Conservation (phyloP, 2,888 invertebrate species). For the Chorisops tibialis region DNA sequence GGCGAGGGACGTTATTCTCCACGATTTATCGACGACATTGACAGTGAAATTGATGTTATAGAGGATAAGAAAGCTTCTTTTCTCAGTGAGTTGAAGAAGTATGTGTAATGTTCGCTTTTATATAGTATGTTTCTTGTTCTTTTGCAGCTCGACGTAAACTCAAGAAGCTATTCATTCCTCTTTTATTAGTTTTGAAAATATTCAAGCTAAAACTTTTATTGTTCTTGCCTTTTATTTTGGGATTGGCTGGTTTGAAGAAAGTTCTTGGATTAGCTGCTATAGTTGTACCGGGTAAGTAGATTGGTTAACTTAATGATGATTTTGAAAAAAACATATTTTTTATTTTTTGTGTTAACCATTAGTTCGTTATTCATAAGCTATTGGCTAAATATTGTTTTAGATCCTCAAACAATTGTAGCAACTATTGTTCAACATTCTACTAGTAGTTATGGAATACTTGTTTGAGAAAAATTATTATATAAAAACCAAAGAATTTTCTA, state of each 20-base stretch:
- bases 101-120: no score
- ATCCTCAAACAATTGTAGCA: no score
- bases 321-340: no score
- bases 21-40: slow-evolving; percentile 77
- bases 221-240: slow-evolving; percentile 78
- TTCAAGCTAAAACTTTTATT: slow-evolving; percentile 79
- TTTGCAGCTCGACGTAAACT: slow-evolving; percentile 72
- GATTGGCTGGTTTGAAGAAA: slow-evolving; percentile 80
- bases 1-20: slow-evolving; percentile 73
- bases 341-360: no score
- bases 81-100: slow-evolving; percentile 64
- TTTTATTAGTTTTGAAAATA: slow-evolving; percentile 75
- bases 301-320: no score
- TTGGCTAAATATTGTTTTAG: no score
- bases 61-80: slow-evolving; percentile 77
- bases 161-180: slow-evolving; percentile 78
- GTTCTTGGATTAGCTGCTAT: slow-evolving; percentile 77
- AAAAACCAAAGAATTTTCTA: no score
- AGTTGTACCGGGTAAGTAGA: slow-evolving; percentile 61
- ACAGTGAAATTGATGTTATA: slow-evolving; percentile 76
- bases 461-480: no score
- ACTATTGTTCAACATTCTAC: no score
- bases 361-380: no score
- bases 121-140: slow-evolving; percentile 14
- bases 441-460: no score